Evolutionary conservation across 1,140 invertebrate species (phyloP).

Genomic region (Platyscapa corneri): DNA sequence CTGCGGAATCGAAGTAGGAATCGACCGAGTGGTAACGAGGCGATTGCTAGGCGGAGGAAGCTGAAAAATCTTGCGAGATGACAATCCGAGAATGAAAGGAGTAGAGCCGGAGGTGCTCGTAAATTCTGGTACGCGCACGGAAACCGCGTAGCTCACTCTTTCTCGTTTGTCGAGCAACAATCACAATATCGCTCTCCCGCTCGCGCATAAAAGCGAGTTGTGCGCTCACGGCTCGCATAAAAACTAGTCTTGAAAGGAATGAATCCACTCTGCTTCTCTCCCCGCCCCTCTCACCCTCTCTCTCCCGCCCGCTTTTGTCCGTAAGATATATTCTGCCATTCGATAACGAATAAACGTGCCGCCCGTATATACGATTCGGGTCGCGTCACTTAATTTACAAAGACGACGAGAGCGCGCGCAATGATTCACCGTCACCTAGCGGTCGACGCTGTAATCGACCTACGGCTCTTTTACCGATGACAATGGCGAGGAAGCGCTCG

Average conservation of each 20-base stretch:
- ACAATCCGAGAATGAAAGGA: neutral
- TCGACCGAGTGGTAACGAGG: neutral
- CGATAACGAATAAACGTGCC: neutral
- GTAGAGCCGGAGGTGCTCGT: neutral
- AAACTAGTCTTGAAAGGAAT: constrained; percentile 30
- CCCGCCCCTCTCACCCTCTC: too few species aligned
- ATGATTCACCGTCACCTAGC: neutral
- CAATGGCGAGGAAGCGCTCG: neutral
- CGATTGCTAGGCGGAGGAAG: too few species aligned
- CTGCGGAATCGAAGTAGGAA: too few species aligned
- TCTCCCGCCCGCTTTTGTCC: neutral
- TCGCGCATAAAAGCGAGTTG: constrained; percentile 8
- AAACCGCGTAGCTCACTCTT: neutral
- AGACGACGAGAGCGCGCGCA: neutral
- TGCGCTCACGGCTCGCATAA: neutral
- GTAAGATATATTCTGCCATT: neutral
- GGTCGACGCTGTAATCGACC: neutral
- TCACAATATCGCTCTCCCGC: neutral
- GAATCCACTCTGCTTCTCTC: neutral
- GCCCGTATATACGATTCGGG: neutral
- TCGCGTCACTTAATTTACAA: constrained; percentile 1
- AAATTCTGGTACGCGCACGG: neutral
- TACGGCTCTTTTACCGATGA: neutral
- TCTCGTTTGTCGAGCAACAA: constrained; percentile 34
- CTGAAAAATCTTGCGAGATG: neutral